phyloP scores from a whole-genome alignment of 2,888 invertebrate genomes.

The Synergus itoensis region DNA sequence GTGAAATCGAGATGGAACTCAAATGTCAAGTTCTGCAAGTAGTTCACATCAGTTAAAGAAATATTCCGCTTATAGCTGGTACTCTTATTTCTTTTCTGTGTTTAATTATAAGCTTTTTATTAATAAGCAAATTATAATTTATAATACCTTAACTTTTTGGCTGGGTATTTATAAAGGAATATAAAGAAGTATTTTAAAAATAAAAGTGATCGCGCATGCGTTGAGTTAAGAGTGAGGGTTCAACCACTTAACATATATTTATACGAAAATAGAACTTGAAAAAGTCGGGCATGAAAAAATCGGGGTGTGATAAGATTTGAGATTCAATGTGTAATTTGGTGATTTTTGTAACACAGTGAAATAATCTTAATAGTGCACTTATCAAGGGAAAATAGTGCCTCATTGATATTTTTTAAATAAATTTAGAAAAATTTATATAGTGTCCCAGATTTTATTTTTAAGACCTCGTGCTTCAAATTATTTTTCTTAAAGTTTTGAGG shows the following conservation, averaged over 20 bases:
- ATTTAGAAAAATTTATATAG: background rate
- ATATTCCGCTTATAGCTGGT: background rate
- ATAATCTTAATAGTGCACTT: background rate
- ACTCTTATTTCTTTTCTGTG: background rate
- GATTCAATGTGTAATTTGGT: background rate
- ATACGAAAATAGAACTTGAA: constrained; percentile 18
- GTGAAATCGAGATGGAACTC: no score
- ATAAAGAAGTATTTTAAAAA: background rate
- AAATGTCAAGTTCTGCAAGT: background rate
- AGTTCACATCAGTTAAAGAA: no score
- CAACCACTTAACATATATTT: no score
- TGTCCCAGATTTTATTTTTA: background rate
- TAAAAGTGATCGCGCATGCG: background rate
- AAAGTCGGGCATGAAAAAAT: background rate
- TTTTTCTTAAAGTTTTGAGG: background rate
- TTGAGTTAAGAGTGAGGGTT: background rate
- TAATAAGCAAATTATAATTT: background rate
- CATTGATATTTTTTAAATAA: accelerated
- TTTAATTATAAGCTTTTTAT: background rate
- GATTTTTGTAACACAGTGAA: background rate
- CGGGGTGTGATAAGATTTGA: background rate
- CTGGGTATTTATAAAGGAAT: background rate
- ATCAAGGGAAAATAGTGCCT: background rate
- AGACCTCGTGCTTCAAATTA: background rate
- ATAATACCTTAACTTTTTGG: background rate